Conservation (phyloP, 2,797 vertebrate genomes). For the Hyperoplus immaculatus region DNA sequence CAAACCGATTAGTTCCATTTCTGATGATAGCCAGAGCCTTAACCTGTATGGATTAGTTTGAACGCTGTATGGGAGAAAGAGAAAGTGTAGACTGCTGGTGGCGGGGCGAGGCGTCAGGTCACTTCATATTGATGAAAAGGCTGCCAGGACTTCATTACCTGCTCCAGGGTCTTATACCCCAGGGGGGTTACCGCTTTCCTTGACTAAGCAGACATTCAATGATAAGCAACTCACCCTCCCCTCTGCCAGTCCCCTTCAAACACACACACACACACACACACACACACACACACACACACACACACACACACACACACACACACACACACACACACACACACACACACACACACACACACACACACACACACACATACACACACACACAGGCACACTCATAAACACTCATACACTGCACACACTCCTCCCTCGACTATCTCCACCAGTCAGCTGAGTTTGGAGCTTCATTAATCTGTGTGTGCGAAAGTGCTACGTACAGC, state of each 20-base stretch:
- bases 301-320: no score
- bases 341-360: background rate
- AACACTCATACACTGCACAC: conserved; percentile 12
- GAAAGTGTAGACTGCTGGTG: conserved; percentile 32
- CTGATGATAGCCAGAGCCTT: conserved; percentile 19
- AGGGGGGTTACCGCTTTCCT: conserved; percentile 71
- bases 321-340: background rate
- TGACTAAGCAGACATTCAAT: conserved; percentile 85
- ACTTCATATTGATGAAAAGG: conserved; percentile 73
- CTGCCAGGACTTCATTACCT: conserved; percentile 80
- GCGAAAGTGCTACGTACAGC: conserved; percentile 71
- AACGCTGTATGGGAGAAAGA: conserved; percentile 15
- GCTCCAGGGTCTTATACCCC: conserved; percentile 66
- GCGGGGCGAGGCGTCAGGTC: conserved; percentile 58
- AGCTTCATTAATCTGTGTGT: conserved; percentile 68
- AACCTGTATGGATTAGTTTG: conserved; percentile 11
- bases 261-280: conserved; percentile 14
- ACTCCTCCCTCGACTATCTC: conserved; percentile 32
- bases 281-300: conserved; percentile 20
- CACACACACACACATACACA: no score
- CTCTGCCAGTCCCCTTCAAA: conserved; percentile 39
- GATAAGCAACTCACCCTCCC: conserved; percentile 61
- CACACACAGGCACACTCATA: background rate
- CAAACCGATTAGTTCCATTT: background rate
- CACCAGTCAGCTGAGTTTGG: conserved; percentile 54